Evolutionary conservation across 2,797 vertebrate species (phyloP).

Genomic region (Tokudaia muenninki): DNA sequence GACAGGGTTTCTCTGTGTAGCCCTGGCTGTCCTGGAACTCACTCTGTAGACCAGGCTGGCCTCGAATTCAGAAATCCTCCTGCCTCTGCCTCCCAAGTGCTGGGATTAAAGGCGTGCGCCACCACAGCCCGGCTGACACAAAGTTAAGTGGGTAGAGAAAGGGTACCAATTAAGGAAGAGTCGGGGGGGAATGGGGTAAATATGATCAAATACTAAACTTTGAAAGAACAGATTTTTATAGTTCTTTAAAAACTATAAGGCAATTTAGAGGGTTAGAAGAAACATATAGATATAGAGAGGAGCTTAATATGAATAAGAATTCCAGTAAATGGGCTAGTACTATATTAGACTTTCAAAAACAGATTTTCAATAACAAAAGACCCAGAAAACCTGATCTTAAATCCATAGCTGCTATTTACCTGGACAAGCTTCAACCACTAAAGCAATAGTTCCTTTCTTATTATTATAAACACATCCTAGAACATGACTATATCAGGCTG

Average conservation of each 20-base stretch:
- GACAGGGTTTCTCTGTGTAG: too few species aligned
- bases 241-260: not conserved
- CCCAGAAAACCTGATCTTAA: not conserved
- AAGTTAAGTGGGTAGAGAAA: not conserved
- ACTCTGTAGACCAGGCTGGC: too few species aligned
- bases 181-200: not conserved
- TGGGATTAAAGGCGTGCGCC: too few species aligned
- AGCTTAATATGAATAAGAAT: constrained; percentile 16
- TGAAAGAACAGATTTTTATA: not conserved
- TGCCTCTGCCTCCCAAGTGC: too few species aligned
- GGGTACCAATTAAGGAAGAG: not conserved
- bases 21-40: too few species aligned
- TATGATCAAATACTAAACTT: not conserved
- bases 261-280: not conserved
- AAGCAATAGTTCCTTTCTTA: constrained; percentile 30
- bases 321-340: not conserved
- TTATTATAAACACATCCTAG: constrained; percentile 10
- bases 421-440: not conserved
- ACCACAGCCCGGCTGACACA: too few species aligned
- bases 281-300: not conserved
- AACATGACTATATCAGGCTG: not conserved
- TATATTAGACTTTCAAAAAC: constrained; percentile 44
- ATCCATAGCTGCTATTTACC: not conserved
- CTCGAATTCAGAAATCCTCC: too few species aligned
- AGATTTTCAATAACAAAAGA: constrained; percentile 33